These are phyloP conservation scores for Eupithecia insigniata DNA, from an alignment of 2,888 invertebrate genomes.

Conservation along the genomic window DNA sequence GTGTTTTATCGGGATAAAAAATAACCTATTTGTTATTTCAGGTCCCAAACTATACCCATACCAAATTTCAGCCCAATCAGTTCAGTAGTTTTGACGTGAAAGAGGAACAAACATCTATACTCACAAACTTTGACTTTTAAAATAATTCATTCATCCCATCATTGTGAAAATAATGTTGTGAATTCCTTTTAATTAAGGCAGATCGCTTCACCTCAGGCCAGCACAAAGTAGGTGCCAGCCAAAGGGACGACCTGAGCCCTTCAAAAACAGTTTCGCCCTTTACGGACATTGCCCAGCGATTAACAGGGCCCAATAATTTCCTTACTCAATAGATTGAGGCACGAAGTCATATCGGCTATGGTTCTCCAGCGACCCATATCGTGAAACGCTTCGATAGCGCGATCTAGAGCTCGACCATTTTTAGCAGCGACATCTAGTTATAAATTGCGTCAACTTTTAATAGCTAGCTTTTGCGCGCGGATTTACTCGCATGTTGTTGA, in stretches of 20 bases:
- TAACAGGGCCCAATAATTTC: constrained; percentile 97
- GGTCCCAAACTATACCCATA: too few species aligned
- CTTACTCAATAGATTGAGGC: constrained; percentile 99
- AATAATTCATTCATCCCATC: too few species aligned
- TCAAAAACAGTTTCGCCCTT: constrained; percentile 87
- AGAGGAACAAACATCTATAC: too few species aligned
- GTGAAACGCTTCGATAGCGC: constrained; percentile 50
- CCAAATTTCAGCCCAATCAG: too few species aligned
- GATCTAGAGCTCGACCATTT: constrained; percentile 41
- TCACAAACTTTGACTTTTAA: too few species aligned
- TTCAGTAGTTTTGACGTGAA: too few species aligned
- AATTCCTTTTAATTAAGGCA: constrained; percentile 70
- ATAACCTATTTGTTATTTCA: too few species aligned
- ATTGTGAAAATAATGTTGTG: too few species aligned
- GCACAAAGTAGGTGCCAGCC: constrained; percentile 91
- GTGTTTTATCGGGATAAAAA: too few species aligned
- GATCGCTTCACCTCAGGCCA: constrained; percentile 91
- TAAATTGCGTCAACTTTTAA: neutral
- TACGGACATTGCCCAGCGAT: constrained; percentile 91
- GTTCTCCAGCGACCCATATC: neutral
- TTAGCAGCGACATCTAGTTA: constrained; percentile 58
- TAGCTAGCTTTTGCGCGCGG: neutral
- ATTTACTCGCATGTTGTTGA: neutral
- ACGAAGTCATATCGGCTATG: constrained; percentile 71
- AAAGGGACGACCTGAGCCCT: constrained; percentile 93